These are phyloP conservation scores for Chrysopilus asiliformis DNA, from an alignment of 2,888 invertebrate genomes.

Conservation along the genomic window DNA sequence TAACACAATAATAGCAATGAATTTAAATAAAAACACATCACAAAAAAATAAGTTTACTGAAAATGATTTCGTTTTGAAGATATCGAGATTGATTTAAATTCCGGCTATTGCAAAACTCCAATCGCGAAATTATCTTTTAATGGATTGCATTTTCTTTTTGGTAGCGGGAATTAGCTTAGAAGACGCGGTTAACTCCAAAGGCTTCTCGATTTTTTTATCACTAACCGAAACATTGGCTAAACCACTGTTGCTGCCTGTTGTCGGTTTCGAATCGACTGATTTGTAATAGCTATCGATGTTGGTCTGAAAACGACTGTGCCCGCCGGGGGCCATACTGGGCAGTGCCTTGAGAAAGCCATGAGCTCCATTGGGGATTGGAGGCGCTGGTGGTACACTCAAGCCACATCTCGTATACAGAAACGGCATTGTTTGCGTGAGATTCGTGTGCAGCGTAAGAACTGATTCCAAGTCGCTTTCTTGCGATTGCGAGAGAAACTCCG, in stretches of 20 bases:
- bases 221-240: too few relatives aligned
- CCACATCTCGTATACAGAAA: conserved; percentile 33
- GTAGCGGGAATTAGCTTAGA: too few relatives aligned
- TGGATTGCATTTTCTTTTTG: too few relatives aligned
- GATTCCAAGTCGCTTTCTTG: conserved; percentile 33
- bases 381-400: conserved; percentile 27
- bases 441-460: conserved; percentile 31
- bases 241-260: too few relatives aligned
- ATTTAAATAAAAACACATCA: too few relatives aligned
- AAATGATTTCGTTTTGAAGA: too few relatives aligned
- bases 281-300: conserved; percentile 15
- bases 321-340: conserved; percentile 26
- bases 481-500: conserved; percentile 46
- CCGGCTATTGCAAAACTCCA: too few relatives aligned
- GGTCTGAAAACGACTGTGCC: conserved; percentile 11
- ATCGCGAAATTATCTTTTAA: too few relatives aligned
- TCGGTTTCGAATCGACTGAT: conserved; percentile 8
- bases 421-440: conserved; percentile 32
- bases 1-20: too few relatives aligned
- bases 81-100: too few relatives aligned
- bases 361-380: conserved; percentile 34
- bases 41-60: too few relatives aligned
- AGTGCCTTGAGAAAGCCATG: conserved; percentile 34
- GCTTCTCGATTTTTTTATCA: conserved; percentile 2
- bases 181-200: neutral